Percentiles rank a stretch among this genome's conserved stretches.
phyloP scores from a whole-genome alignment of 1,140 invertebrate genomes.

The Chlorops oryzae region DNA sequence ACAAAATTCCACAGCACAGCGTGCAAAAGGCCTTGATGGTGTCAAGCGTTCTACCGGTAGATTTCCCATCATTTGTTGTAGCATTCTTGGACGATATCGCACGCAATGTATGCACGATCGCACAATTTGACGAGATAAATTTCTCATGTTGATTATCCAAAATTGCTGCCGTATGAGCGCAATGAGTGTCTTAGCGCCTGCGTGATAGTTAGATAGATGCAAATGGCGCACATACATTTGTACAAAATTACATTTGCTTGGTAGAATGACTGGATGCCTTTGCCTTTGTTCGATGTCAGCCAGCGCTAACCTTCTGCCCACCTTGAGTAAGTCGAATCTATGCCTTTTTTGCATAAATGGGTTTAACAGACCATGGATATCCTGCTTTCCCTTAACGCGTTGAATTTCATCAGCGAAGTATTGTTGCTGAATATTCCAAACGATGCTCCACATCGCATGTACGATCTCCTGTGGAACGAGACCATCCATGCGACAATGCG shows the following conservation, averaged over 20 bases:
- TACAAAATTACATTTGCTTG: background rate
- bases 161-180: constrained; percentile 1
- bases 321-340: too few species aligned
- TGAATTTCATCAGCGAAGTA: background rate
- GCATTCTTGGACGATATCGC: constrained; percentile 19
- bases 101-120: constrained; percentile 22
- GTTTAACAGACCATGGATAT: too few species aligned
- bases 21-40: constrained; percentile 20
- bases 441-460: background rate
- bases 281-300: background rate
- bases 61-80: constrained; percentile 17
- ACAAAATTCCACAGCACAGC: constrained; percentile 34
- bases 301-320: background rate
- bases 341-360: too few species aligned
- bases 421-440: background rate
- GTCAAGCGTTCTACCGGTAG: background rate
- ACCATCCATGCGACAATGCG: too few species aligned
- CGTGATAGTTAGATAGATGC: constrained; percentile 1
- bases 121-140: background rate
- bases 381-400: too few species aligned
- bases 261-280: background rate
- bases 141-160: constrained; percentile 2
- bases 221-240: background rate
- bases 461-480: constrained; percentile 1
- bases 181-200: background rate